Percentiles rank a stretch among this genome's conserved stretches.
phyloP scores from a whole-genome alignment of 2,888 invertebrate genomes.

The Pycnomerus fuliginosus region DNA sequence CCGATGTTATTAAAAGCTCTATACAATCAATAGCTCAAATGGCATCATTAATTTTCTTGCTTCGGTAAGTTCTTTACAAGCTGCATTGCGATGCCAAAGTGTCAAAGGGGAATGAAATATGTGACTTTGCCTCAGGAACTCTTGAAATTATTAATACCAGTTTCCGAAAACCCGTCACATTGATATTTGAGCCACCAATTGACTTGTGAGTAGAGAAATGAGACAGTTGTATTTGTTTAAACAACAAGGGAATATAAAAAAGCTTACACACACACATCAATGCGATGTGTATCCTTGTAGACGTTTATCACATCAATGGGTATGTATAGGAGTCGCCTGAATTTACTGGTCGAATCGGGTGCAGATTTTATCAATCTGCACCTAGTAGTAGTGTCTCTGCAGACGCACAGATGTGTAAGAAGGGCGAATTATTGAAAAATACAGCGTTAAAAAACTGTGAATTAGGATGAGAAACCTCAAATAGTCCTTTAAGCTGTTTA shows the following conservation, averaged over 20 bases:
- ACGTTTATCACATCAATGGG: too few relatives aligned
- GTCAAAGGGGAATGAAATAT: slow-evolving; percentile 36
- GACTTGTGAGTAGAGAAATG: neutral
- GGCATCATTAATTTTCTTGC: slow-evolving; percentile 43
- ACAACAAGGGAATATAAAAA: neutral
- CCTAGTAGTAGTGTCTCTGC: too few relatives aligned
- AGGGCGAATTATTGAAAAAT: too few relatives aligned
- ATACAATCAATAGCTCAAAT: slow-evolving; percentile 44
- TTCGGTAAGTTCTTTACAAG: slow-evolving; percentile 38
- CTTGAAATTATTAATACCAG: slow-evolving; percentile 21
- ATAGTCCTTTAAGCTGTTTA: neutral
- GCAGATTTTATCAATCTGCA: too few relatives aligned
- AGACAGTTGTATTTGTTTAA: too few relatives aligned
- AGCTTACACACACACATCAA: neutral
- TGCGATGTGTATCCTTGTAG: too few relatives aligned
- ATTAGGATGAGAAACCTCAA: too few relatives aligned
- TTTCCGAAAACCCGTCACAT: slow-evolving; percentile 17
- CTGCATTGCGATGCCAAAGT: slow-evolving; percentile 33
- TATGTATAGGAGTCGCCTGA: neutral
- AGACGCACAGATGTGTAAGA: too few relatives aligned
- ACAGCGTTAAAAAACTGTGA: too few relatives aligned
- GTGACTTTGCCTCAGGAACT: slow-evolving; percentile 32
- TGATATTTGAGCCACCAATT: neutral
- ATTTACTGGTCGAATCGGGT: too few relatives aligned
- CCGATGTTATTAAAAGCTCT: slow-evolving; percentile 43